Percentiles rank a stretch among this genome's conserved stretches.
Conservation (phyloP, 2,888 invertebrate genomes). For the Dolichomitus sp. region DNA sequence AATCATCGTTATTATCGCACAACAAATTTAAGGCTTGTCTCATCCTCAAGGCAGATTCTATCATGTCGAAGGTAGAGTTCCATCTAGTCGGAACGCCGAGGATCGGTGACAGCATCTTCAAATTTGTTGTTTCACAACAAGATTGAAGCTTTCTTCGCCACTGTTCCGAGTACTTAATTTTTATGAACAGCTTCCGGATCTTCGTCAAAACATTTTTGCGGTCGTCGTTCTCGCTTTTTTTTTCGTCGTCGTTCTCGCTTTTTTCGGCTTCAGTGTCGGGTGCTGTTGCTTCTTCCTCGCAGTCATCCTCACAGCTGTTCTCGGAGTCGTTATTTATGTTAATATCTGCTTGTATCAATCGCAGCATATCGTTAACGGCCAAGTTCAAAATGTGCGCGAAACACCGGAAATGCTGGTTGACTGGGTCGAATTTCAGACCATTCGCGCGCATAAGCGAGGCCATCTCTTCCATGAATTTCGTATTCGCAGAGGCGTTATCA, state of each 20-base stretch:
- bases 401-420: conserved; percentile 48
- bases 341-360: conserved; percentile 20
- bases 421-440: conserved; percentile 18
- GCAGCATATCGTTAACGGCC: conserved; percentile 33
- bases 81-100: not conserved
- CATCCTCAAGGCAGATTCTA: not conserved
- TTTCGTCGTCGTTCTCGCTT: too few species aligned
- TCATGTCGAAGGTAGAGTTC: conserved; percentile 3
- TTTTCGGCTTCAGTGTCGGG: not conserved
- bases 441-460: conserved; percentile 13
- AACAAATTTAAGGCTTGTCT: not conserved
- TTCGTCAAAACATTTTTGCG: too few species aligned
- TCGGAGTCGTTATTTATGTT: conserved; percentile 12
- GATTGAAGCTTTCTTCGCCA: not conserved
- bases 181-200: not conserved
- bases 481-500: conserved; percentile 61
- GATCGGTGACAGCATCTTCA: not conserved
- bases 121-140: conserved; percentile 6
- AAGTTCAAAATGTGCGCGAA: conserved; percentile 46
- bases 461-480: conserved; percentile 55
- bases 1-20: not conserved
- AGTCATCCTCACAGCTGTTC: conserved; percentile 18
- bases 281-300: not conserved
- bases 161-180: conserved; percentile 2
- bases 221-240: not conserved